Percentiles rank a stretch among this genome's conserved stretches.
Conservation (phyloP, 2,797 vertebrate species). For the Anguilla anguilla region DNA sequence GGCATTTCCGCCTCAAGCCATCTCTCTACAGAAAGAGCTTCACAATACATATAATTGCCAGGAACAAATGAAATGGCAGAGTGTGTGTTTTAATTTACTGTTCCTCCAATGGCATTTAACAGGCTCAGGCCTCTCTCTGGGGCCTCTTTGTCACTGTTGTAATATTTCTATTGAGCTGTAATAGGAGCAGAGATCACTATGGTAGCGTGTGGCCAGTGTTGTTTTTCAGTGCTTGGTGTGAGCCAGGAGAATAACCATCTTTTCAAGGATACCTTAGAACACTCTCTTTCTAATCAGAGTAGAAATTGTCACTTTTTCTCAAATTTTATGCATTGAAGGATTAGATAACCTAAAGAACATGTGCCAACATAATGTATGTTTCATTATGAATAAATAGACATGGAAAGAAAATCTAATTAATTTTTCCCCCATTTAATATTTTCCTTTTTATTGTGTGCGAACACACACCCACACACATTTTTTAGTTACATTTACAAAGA, state of each 20-base stretch:
- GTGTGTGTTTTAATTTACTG: slow-evolving; percentile 33
- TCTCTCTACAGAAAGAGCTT: not conserved
- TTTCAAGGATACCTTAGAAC: not conserved
- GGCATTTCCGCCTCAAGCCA: slow-evolving; percentile 9
- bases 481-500: too few species aligned
- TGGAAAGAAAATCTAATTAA: not conserved
- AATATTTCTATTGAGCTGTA: slow-evolving; percentile 41
- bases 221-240: not conserved
- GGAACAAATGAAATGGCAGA: slow-evolving; percentile 22
- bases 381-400: slow-evolving; percentile 1
- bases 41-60: slow-evolving; percentile 40
- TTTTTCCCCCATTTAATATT: not conserved
- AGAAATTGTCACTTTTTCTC: not conserved
- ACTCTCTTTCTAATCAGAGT: not conserved
- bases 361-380: not conserved
- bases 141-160: slow-evolving; percentile 3
- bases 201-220: slow-evolving; percentile 1
- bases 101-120: slow-evolving; percentile 31
- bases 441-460: not conserved
- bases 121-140: slow-evolving; percentile 29
- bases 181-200: slow-evolving; percentile 36
- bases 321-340: not conserved
- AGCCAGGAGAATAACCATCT: not conserved
- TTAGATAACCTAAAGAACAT: not conserved
- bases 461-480: too few species aligned